Conservation (phyloP, 2,797 vertebrate species). For the Enteromius treurensis region DNA sequence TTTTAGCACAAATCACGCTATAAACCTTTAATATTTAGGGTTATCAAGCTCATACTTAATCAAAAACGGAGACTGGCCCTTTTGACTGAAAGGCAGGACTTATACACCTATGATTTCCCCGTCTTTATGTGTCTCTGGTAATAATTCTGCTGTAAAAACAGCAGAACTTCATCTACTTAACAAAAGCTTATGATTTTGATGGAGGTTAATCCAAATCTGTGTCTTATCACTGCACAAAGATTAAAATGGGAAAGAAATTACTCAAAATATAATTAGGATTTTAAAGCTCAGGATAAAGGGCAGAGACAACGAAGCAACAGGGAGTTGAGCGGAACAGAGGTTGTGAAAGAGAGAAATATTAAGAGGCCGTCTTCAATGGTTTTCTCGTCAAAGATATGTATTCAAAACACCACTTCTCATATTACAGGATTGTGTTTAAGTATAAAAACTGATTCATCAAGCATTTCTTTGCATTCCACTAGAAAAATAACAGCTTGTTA, state of each 20-base stretch:
- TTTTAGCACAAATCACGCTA: neutral
- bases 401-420: neutral
- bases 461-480: neutral
- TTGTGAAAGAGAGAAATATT: slow-evolving; percentile 21
- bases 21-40: neutral
- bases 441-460: neutral
- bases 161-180: slow-evolving; percentile 47
- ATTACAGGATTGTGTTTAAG: neutral
- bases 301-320: slow-evolving; percentile 7
- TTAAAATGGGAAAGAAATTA: slow-evolving; percentile 52
- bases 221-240: slow-evolving; percentile 37
- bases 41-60: neutral
- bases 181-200: slow-evolving; percentile 42
- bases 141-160: slow-evolving; percentile 31
- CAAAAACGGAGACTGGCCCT: neutral
- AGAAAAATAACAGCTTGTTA: neutral
- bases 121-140: neutral
- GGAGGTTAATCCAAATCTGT: slow-evolving; percentile 50
- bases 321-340: slow-evolving; percentile 1
- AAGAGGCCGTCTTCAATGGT: neutral
- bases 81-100: neutral
- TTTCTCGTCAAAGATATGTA: neutral
- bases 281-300: slow-evolving; percentile 29
- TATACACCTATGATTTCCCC: neutral
- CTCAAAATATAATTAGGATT: slow-evolving; percentile 44